Evolutionary conservation across 2,113 vertebrate species (phyloP), one percentile per base, ranked within the genome.

Genomic region (Pampusana beccarii): DNA sequence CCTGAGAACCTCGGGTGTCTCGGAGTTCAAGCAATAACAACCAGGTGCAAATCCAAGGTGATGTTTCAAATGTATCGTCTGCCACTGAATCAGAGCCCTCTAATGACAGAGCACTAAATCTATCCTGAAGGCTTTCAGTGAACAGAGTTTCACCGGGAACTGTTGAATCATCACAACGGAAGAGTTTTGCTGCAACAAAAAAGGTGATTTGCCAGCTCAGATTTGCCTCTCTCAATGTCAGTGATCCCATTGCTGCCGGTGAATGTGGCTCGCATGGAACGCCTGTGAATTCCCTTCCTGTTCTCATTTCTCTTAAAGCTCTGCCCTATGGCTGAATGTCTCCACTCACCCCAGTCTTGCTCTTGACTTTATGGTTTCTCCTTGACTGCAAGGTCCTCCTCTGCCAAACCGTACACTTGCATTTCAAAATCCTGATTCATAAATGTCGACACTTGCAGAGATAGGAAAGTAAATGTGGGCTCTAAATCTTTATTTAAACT

Each of bases 321-420:
- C 50, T 19, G 6, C 54, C 0, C 0, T 5, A 8, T 0, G 75
- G 70, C 16, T 1, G 3, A 40, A n/a, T 3, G 4, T 24, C 81
- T 81, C 25, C 65, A 8, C 23, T 53, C 24, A 8, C 44, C 58
- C 80, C 29, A 2, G 9, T 9, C 72, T 56, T 65, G 56, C 64
- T 57, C 77, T 65, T 90, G 85, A 77, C 86, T 69, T 31, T 21
- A 6, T 12, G 72, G 69, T 87, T 72, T 72, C 60, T 66, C 56
- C 73, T 33, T 48, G 57, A 21, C 88, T 40, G 62, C 24, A 3
- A 23, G 62, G 11, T n/a, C 24, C 48, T 78, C 51, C 87, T 29
- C 67, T 42, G 42, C 20, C 61, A 67, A 60, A 16, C 0, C 10
- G 31, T 29, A n/a, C 25, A 1, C 58, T 79, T 26, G 31, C 36